Evolutionary conservation across 1,140 invertebrate genomes (phyloP), one percentile per base, ranked within the genome.

Genomic region (Mercenaria mercenaria): DNA sequence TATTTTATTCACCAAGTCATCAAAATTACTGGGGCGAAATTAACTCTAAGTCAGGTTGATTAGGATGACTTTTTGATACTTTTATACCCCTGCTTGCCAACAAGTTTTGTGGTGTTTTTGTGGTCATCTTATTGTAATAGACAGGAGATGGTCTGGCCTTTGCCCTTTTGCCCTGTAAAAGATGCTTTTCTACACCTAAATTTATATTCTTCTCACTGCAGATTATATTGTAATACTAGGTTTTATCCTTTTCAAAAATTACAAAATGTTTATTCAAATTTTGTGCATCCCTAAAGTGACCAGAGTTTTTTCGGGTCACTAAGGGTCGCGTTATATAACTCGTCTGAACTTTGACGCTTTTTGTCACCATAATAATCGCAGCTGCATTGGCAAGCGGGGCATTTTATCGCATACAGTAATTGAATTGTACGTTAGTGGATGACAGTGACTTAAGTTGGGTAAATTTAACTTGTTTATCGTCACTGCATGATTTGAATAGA

Each of bases 371-470:
- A 23, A 37, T 37, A 77, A 43, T 32, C n/a, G 26, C 85, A 87
- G 72, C 72, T 87, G 85, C 59, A 87, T 15, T 29, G 50, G 0
- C 15, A 23, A 37, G 6, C 64, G 20, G 23, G n/a, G 43, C 29
- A 23, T 61, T 64, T 29, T 87, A 50, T 85, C 43, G 34, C 32
- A 64, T 37, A 52, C 64, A 43, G 37, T 72, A 87, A 87, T 87
- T 87, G 76, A 87, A 87, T 77, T 52, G n/a, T 87, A 87, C 59
- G 76, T 79, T 59, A 43, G 37, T 29, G 41, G 61, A 20, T 87
- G 85, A 87, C 59, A 79, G 85, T 64, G 85, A 87, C 85, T 87
- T 87, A 87, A 79, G 85, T 79, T 69, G 76, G 85, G 69, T 87
- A 79, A 87, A 87, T 87, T 87, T 87, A 87, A 87, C 85, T 87